A percentile compares a stretch with the other conserved stretches of the same genome.
Conservation (phyloP, 2,888 invertebrate species). For the Dasysyrphus albostriatus region DNA sequence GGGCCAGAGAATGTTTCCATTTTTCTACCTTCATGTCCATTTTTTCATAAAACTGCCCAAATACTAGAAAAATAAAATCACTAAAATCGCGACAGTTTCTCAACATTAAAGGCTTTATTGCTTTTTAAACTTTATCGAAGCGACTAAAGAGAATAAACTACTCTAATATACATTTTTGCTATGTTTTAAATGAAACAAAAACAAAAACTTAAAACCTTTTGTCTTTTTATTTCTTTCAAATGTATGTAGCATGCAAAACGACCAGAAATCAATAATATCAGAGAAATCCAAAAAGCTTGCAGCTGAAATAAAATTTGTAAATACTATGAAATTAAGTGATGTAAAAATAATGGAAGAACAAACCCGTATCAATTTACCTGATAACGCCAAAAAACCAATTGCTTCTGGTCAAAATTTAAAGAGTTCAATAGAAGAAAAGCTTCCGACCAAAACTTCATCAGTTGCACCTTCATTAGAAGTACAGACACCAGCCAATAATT, state of each 20-base stretch:
- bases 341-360: conserved; percentile 31
- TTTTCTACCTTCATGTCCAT: too few relatives aligned
- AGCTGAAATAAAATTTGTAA: conserved; percentile 81
- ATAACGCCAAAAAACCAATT: conserved; percentile 1
- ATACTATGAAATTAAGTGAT: conserved; percentile 76
- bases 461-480: background rate
- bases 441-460: background rate
- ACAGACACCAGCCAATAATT: background rate
- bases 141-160: too few relatives aligned
- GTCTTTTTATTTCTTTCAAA: background rate
- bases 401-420: background rate
- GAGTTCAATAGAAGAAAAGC: background rate
- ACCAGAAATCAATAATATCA: conserved; percentile 79
- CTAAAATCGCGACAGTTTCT: too few relatives aligned
- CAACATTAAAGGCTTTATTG: too few relatives aligned
- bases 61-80: too few relatives aligned
- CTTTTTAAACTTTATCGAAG: too few relatives aligned
- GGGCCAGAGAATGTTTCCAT: too few relatives aligned
- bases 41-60: too few relatives aligned
- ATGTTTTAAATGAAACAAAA: background rate
- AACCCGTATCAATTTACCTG: background rate
- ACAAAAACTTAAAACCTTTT: background rate
- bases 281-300: conserved; percentile 80
- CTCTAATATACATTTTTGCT: too few relatives aligned
- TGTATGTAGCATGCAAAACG: conserved; percentile 79